Conservation (phyloP, 2,797 vertebrate species). For the Nannoperca obscura region DNA sequence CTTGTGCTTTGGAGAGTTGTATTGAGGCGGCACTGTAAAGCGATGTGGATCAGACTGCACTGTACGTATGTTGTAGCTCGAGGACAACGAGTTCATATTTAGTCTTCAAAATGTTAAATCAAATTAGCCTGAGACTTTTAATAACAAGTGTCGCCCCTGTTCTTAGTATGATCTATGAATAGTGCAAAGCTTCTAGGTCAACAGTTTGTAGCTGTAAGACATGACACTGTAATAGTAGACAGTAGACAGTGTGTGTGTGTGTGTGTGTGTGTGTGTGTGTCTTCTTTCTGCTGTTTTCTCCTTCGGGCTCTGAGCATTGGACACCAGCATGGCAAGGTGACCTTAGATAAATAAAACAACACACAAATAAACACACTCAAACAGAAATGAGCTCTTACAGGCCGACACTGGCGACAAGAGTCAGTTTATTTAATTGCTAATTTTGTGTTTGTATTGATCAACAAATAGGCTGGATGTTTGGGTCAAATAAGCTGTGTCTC, state of each 20-base stretch:
- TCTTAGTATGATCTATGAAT: slow-evolving; percentile 51
- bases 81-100: slow-evolving; percentile 23
- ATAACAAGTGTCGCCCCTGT: slow-evolving; percentile 37
- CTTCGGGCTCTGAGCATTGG: slow-evolving; percentile 71
- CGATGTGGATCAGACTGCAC: slow-evolving; percentile 9
- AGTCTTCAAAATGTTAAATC: slow-evolving; percentile 36
- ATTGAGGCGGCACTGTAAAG: neutral
- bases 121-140: slow-evolving; percentile 49
- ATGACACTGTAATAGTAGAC: slow-evolving; percentile 30
- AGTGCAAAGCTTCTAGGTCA: slow-evolving; percentile 56
- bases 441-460: neutral
- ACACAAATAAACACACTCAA: slow-evolving; percentile 1
- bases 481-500: neutral
- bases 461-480: neutral
- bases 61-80: neutral
- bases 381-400: slow-evolving; percentile 3
- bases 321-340: slow-evolving; percentile 82
- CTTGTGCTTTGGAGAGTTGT: neutral
- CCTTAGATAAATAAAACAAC: slow-evolving; percentile 63
- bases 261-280: slow-evolving; percentile 23
- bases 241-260: slow-evolving; percentile 7
- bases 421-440: neutral
- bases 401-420: slow-evolving; percentile 14
- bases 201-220: slow-evolving; percentile 34
- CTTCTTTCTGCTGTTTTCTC: slow-evolving; percentile 16